A percentile compares a stretch with the other conserved stretches of the same genome.
Conservation (phyloP, 1,140 invertebrate species). For the Leguminivora glycinivorella region DNA sequence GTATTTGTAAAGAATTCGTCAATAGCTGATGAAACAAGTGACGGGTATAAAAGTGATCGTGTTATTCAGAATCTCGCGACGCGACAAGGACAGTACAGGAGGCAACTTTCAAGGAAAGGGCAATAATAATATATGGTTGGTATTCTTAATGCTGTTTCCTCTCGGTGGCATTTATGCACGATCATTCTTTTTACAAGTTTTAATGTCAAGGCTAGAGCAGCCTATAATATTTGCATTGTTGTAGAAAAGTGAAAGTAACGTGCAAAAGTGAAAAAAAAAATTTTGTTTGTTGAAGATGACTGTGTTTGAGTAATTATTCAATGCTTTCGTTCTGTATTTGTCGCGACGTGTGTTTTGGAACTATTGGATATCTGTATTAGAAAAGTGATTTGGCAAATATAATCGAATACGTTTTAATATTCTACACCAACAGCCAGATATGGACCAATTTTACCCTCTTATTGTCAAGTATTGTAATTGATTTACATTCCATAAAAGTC, state of each 20-base stretch:
- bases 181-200: background rate
- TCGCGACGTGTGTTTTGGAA: background rate
- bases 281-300: no score
- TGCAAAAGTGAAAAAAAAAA: no score
- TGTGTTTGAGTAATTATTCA: background rate
- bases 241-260: no score
- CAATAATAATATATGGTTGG: slow-evolving; percentile 5
- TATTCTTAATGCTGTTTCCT: background rate
- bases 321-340: background rate
- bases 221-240: background rate
- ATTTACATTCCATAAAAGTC: background rate
- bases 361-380: no score
- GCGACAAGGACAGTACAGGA: background rate
- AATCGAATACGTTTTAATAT: background rate
- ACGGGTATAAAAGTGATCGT: background rate
- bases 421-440: background rate
- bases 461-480: background rate
- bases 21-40: background rate
- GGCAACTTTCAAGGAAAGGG: background rate
- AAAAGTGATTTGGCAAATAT: background rate
- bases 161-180: background rate
- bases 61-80: background rate
- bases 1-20: no score
- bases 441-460: background rate
- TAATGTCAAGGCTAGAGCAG: background rate